phyloP scores from a whole-genome alignment of 2,113 vertebrate species.

The Tachycineta bicolor region DNA sequence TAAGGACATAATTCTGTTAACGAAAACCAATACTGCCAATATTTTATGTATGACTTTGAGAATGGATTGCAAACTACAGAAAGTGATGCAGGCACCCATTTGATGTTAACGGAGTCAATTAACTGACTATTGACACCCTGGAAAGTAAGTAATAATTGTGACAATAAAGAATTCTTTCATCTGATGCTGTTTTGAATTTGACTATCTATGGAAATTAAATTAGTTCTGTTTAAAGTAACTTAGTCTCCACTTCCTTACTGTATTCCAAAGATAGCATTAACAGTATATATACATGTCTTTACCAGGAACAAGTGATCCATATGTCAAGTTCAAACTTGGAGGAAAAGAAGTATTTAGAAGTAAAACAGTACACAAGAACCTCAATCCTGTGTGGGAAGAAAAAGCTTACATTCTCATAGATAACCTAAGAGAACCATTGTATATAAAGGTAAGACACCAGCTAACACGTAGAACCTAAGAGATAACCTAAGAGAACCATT shows the following conservation, averaged over 20 bases:
- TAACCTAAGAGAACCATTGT: conserved; percentile 84
- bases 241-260: background rate
- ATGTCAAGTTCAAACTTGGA: conserved; percentile 97
- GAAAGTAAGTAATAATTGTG: background rate
- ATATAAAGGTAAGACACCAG: conserved; percentile 86
- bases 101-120: background rate
- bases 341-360: conserved; percentile 97
- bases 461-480: too few species aligned
- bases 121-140: background rate
- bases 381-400: conserved; percentile 98
- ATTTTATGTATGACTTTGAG: background rate
- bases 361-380: conserved; percentile 94
- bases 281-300: background rate
- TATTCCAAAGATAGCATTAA: background rate
- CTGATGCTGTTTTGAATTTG: background rate
- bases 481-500: too few species aligned
- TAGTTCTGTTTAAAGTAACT: background rate
- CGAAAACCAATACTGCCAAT: background rate
- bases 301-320: conserved; percentile 95
- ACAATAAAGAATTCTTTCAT: background rate
- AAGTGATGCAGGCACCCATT: background rate
- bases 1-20: background rate
- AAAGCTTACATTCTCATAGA: conserved; percentile 84
- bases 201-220: background rate
- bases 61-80: background rate